Evolutionary conservation across 2,888 invertebrate species (phyloP).

Genomic region (Paralinhomoeus sp.): DNA sequence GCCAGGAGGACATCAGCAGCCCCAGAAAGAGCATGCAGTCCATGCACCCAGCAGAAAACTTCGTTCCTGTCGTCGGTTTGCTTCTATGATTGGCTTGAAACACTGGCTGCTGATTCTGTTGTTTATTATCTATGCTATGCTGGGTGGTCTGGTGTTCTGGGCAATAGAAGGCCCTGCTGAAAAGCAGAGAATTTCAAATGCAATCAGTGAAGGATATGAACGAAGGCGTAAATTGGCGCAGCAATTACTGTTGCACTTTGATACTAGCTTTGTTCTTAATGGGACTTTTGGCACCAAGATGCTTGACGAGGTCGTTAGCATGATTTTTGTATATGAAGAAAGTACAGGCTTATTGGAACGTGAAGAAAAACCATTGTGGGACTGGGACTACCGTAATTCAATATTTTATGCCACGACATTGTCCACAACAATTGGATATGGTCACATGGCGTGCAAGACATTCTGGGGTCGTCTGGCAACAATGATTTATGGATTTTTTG

Average conservation of each 20-base stretch:
- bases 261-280: too few relatives aligned
- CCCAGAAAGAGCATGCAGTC: too few relatives aligned
- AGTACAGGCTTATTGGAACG: not conserved
- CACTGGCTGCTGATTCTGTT: constrained; percentile 5
- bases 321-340: not conserved
- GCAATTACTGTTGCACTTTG: too few relatives aligned
- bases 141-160: constrained; percentile 8
- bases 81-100: constrained; percentile 2
- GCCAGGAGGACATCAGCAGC: too few relatives aligned
- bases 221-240: too few relatives aligned
- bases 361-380: constrained; percentile 7
- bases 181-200: too few relatives aligned
- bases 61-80: too few relatives aligned
- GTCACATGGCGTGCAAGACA: constrained; percentile 74
- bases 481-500: constrained; percentile 71
- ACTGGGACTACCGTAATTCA: constrained; percentile 20
- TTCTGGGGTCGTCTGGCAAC: constrained; percentile 57
- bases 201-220: too few relatives aligned
- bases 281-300: not conserved
- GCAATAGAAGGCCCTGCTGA: constrained; percentile 5
- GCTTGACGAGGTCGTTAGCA: not conserved
- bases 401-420: constrained; percentile 18
- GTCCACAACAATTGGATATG: constrained; percentile 45
- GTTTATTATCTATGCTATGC: constrained; percentile 6
- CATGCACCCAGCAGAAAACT: too few relatives aligned